Conservation (phyloP, 2,888 invertebrate genomes). For the Horisme vitalbata region DNA sequence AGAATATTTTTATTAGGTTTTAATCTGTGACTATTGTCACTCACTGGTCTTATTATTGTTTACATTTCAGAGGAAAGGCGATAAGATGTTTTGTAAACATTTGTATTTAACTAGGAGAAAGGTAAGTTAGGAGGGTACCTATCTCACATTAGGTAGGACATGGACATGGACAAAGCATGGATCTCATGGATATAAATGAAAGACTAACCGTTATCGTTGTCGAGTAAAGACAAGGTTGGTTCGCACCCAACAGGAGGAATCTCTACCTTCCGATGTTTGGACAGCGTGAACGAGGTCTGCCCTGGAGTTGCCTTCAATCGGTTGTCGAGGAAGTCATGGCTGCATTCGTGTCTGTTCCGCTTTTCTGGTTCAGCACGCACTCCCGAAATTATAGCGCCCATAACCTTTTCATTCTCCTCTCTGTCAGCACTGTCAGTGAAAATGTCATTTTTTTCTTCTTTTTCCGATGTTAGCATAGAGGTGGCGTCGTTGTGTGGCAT, state of each 20-base stretch:
- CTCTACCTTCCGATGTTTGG: constrained; percentile 84
- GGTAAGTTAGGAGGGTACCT: no score
- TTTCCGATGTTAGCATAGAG: constrained; percentile 61
- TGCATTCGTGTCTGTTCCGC: constrained; percentile 61
- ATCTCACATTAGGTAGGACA: no score
- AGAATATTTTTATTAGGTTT: no score
- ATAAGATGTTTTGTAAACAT: no score
- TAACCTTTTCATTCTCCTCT: constrained; percentile 70
- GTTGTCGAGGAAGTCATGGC: constrained; percentile 72
- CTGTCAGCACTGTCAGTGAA: constrained; percentile 67
- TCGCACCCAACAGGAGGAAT: constrained; percentile 75
- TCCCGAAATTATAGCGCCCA: constrained; percentile 68
- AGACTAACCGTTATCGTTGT: constrained; percentile 67
- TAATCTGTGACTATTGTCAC: no score
- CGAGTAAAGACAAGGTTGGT: constrained; percentile 58
- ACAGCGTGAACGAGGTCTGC: constrained; percentile 82
- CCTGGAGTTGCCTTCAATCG: constrained; percentile 69
- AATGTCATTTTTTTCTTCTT: constrained; percentile 69
- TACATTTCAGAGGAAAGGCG: no score
- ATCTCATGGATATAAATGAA: no score
- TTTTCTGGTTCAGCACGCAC: constrained; percentile 55
- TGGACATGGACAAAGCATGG: no score
- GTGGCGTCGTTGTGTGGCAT: constrained; percentile 69
- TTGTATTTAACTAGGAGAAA: no score
- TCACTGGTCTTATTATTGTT: no score